Conservation (phyloP, 2,888 invertebrate genomes). For the Acanthosoma haemorrhoidale region DNA sequence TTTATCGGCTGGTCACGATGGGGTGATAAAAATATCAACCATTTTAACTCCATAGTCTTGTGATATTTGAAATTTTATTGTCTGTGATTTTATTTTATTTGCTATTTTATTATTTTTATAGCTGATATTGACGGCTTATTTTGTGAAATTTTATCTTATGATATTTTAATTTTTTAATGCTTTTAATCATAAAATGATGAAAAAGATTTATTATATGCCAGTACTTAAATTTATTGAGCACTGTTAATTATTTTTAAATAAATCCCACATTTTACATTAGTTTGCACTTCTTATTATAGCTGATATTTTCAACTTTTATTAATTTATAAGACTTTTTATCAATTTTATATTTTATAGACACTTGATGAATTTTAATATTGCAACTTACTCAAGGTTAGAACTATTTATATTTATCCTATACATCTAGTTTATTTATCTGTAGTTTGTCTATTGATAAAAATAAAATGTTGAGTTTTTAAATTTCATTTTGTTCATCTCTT, state of each 20-base stretch:
- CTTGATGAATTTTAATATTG: background rate
- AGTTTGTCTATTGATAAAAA: too few species aligned
- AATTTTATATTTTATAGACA: background rate
- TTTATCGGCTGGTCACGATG: slow-evolving; percentile 55
- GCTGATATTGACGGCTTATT: background rate
- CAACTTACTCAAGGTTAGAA: background rate
- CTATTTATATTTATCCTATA: too few species aligned
- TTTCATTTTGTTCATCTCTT: too few species aligned
- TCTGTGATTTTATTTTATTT: slow-evolving; percentile 20
- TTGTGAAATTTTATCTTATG: background rate
- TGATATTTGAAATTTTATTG: background rate
- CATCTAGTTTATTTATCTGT: too few species aligned
- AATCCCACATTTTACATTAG: background rate
- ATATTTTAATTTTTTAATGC: background rate
- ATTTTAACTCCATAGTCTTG: slow-evolving; percentile 48
- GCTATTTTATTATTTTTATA: slow-evolving; percentile 4
- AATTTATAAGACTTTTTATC: background rate
- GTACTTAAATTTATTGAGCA: background rate
- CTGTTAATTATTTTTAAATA: background rate
- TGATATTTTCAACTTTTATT: too few species aligned
- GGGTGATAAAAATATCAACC: slow-evolving; percentile 55
- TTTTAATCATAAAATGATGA: background rate
- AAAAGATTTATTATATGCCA: background rate
- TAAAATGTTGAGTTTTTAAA: too few species aligned
- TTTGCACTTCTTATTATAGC: too few species aligned